These are phyloP conservation scores for Neelides sp. DNA, from an alignment of 1,140 invertebrate species.

Conservation along the genomic window DNA sequence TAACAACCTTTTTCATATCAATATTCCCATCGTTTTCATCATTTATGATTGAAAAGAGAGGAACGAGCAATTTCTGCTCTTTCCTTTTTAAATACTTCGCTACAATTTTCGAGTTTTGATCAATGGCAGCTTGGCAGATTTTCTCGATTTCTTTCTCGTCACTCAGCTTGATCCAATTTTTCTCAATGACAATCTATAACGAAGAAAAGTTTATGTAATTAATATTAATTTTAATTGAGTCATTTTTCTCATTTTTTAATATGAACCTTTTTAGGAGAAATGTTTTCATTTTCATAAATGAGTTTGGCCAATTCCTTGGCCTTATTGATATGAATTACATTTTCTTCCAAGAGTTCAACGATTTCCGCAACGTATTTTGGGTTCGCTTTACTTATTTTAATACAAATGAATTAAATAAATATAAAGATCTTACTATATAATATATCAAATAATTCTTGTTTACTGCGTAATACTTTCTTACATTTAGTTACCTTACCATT, in stretches of 20 bases:
- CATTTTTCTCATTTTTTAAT: conserved; percentile 9
- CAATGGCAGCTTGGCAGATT: conserved; percentile 48
- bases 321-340: conserved; percentile 48
- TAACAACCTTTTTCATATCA: no score
- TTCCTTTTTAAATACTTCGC: conserved; percentile 6
- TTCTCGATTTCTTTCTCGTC: conserved; percentile 46
- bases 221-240: conserved; percentile 1
- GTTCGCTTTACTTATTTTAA: no score
- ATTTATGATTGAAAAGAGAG: no score
- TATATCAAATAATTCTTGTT: conserved; percentile 21
- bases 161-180: conserved; percentile 50
- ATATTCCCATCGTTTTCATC: no score
- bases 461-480: conserved; percentile 21
- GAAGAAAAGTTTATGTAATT: background rate
- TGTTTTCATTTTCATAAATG: conserved; percentile 39
- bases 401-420: conserved; percentile 39
- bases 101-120: conserved; percentile 53
- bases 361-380: conserved; percentile 43
- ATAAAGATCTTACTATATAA: conserved; percentile 24
- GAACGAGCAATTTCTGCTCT: no score
- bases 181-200: conserved; percentile 46
- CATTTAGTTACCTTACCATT: conserved; percentile 39
- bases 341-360: conserved; percentile 44
- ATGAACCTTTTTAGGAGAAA: conserved; percentile 38
- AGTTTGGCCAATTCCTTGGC: conserved; percentile 43